phyloP scores from a whole-genome alignment of 2,888 invertebrate genomes.

The Xiphydria camelus region DNA sequence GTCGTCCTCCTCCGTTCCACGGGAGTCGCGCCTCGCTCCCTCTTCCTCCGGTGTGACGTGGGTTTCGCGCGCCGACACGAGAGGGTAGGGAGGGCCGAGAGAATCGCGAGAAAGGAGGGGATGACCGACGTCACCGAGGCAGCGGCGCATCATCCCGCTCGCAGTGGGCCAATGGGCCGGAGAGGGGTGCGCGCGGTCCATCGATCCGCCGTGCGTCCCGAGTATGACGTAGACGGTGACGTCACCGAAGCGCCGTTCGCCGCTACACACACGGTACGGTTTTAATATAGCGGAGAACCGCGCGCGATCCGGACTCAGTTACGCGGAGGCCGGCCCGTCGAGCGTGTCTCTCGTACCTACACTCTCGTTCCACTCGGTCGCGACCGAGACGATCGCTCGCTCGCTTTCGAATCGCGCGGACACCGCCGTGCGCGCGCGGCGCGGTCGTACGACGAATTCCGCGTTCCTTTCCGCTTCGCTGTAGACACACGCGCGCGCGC shows the following conservation, averaged over 20 bases:
- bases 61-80: too few species aligned
- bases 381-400: conserved; percentile 1
- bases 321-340: conserved; percentile 54
- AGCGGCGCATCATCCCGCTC: conserved; percentile 35
- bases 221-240: conserved; percentile 48
- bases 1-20: background rate
- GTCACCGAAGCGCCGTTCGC: conserved; percentile 51
- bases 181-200: conserved; percentile 36
- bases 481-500: too few species aligned
- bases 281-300: conserved; percentile 55
- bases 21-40: background rate
- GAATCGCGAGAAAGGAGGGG: conserved; percentile 13
- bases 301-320: conserved; percentile 54
- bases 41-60: background rate
- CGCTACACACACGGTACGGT: conserved; percentile 55
- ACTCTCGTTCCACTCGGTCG: too few species aligned
- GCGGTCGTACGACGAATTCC: too few species aligned
- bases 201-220: conserved; percentile 41
- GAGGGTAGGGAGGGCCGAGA: background rate
- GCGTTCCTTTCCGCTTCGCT: too few species aligned
- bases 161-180: conserved; percentile 41
- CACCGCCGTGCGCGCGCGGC: too few species aligned
- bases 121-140: conserved; percentile 34
- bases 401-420: too few species aligned
- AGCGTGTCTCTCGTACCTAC: conserved; percentile 33